Evolutionary conservation across 2,113 vertebrate species (phyloP).

Genomic region (Aix galericulata): DNA sequence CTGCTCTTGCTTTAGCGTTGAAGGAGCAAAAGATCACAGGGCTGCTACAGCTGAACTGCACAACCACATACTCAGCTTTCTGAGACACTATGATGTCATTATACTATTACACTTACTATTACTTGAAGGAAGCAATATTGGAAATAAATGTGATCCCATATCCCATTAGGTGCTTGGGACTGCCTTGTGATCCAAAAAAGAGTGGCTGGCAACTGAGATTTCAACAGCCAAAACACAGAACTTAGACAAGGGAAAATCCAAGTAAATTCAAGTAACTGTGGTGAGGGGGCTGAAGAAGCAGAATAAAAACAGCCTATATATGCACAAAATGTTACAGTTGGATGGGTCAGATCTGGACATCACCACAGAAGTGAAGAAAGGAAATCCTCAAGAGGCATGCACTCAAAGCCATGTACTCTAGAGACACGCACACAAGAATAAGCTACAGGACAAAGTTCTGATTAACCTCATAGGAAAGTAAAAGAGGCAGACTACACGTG

Average conservation of each 20-base stretch:
- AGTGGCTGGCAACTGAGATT: neutral
- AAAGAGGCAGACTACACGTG: neutral
- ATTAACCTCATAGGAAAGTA: neutral
- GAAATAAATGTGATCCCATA: neutral
- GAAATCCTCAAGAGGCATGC: neutral
- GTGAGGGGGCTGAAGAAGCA: neutral
- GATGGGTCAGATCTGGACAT: neutral
- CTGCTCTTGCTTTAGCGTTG: neutral
- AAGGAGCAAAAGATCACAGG: neutral
- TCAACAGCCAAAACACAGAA: neutral
- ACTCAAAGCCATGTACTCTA: neutral
- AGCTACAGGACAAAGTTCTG: neutral
- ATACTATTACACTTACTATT: neutral
- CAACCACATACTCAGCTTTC: neutral
- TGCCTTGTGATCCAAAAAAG: neutral
- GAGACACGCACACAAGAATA: neutral
- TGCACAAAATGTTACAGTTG: neutral
- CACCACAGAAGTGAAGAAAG: neutral
- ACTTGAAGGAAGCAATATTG: neutral
- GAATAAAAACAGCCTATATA: neutral
- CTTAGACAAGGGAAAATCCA: neutral
- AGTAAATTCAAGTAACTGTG: neutral
- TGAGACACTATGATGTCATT: fast-evolving
- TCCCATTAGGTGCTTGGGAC: neutral
- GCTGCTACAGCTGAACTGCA: neutral